These are phyloP conservation scores for Amphibalanus amphitrite DNA, from an alignment of 1,140 invertebrate genomes.

Conservation along the genomic window DNA sequence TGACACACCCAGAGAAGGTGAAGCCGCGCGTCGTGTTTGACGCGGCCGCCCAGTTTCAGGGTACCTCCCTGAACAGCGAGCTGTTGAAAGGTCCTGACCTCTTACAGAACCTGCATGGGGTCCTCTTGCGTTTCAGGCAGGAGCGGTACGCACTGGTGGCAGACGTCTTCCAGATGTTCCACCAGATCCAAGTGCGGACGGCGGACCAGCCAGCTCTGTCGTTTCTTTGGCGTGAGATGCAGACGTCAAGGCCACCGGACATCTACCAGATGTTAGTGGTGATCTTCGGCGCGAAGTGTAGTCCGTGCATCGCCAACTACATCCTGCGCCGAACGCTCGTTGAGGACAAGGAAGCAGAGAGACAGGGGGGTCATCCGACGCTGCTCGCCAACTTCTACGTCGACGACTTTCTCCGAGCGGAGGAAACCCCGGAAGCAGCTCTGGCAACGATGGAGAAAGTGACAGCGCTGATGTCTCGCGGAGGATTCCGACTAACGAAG, in stretches of 20 bases:
- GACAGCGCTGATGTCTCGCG: conserved; percentile 6
- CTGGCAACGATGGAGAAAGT: conserved; percentile 8
- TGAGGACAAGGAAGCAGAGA: conserved; percentile 10
- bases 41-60: conserved; percentile 8
- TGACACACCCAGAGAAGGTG: conserved; percentile 9
- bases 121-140: conserved; percentile 14
- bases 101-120: conserved; percentile 6
- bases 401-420: conserved; percentile 14
- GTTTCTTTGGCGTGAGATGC: conserved; percentile 17
- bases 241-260: conserved; percentile 5
- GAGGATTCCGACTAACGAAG: conserved; percentile 14
- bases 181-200: conserved; percentile 6
- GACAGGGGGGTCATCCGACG: not conserved
- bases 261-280: conserved; percentile 15
- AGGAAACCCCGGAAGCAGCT: conserved; percentile 10
- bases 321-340: conserved; percentile 12
- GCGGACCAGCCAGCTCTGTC: conserved; percentile 13
- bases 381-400: conserved; percentile 16
- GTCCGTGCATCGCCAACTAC: conserved; percentile 15
- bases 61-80: conserved; percentile 12
- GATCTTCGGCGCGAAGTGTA: conserved; percentile 17
- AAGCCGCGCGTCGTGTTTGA: conserved; percentile 18
- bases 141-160: conserved; percentile 9
- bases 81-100: conserved; percentile 14
- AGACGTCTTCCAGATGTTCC: conserved; percentile 16